phyloP scores from a whole-genome alignment of 1,140 invertebrate genomes.

The Gonioctena quinquepunctata region DNA sequence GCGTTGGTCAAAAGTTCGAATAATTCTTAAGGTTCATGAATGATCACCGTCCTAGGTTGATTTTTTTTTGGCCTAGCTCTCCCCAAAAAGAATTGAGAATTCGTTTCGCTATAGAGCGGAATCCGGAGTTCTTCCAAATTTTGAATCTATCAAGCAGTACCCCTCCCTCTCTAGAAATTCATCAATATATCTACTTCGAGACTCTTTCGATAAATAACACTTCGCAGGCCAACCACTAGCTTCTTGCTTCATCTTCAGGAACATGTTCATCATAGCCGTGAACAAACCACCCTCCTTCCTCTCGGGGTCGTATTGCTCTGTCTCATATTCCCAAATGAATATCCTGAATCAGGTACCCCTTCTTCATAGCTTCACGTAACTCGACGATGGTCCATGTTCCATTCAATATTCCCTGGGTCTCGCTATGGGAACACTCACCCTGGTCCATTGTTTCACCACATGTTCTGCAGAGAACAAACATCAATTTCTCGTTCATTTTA shows the following conservation, averaged over 20 bases:
- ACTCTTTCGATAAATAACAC: slow-evolving; percentile 41
- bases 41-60: too few relatives aligned
- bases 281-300: slow-evolving; percentile 40
- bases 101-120: too few relatives aligned
- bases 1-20: too few relatives aligned
- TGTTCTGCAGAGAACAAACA: too few relatives aligned
- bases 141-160: too few relatives aligned
- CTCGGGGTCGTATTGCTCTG: not conserved
- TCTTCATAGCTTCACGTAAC: slow-evolving; percentile 43
- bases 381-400: slow-evolving; percentile 55
- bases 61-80: too few relatives aligned
- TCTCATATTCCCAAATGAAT: not conserved
- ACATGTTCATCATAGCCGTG: slow-evolving; percentile 41
- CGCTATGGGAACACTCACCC: slow-evolving; percentile 40
- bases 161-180: slow-evolving; percentile 47
- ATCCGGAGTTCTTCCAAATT: slow-evolving; percentile 53
- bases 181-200: slow-evolving; percentile 49
- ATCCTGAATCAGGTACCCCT: slow-evolving; percentile 28
- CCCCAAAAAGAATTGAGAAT: too few relatives aligned
- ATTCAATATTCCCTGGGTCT: slow-evolving; percentile 43
- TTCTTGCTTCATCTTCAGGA: not conserved
- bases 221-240: slow-evolving; percentile 39
- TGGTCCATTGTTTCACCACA: too few relatives aligned
- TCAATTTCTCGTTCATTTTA: too few relatives aligned
- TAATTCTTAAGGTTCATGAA: too few relatives aligned